phyloP scores from a whole-genome alignment of 2,888 invertebrate genomes.

The Protodeltote pygarga region DNA sequence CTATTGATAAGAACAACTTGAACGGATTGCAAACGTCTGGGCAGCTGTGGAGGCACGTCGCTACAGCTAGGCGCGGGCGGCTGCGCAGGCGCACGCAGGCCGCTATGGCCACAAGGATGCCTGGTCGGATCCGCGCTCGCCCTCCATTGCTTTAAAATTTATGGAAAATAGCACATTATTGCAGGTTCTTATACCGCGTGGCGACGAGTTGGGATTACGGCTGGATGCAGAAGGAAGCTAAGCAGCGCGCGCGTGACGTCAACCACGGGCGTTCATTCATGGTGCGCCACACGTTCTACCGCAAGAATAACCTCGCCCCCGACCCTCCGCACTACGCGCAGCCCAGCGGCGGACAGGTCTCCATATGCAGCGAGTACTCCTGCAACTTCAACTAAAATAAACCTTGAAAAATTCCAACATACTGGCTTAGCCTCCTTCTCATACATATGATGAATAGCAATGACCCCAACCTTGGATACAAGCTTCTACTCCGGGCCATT shows the following conservation, averaged over 20 bases:
- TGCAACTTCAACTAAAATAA: conserved; percentile 61
- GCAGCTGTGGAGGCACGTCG: too few relatives aligned
- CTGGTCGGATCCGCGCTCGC: too few relatives aligned
- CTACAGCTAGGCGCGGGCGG: too few relatives aligned
- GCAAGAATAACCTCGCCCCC: conserved; percentile 83
- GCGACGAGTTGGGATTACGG: conserved; percentile 86
- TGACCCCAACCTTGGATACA: conserved; percentile 27
- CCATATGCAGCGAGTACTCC: conserved; percentile 77
- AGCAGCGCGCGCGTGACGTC: conserved; percentile 65
- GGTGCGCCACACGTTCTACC: conserved; percentile 86
- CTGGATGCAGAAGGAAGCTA: conserved; percentile 84
- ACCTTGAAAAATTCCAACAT: conserved; percentile 17
- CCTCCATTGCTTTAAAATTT: too few relatives aligned
- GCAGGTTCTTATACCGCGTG: conserved; percentile 83
- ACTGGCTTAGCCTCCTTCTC: conserved; percentile 25
- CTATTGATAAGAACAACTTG: too few relatives aligned
- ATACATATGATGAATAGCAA: conserved; percentile 31
- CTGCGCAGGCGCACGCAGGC: too few relatives aligned
- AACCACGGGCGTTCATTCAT: conserved; percentile 83
- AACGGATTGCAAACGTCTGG: too few relatives aligned
- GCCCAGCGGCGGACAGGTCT: conserved; percentile 74
- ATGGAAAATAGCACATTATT: neutral
- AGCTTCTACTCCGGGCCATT: conserved; percentile 7
- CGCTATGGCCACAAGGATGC: too few relatives aligned
- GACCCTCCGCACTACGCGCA: conserved; percentile 86